These are phyloP conservation scores for Agraylea sexmaculata DNA, from an alignment of 1,140 invertebrate genomes.

Conservation along the genomic window DNA sequence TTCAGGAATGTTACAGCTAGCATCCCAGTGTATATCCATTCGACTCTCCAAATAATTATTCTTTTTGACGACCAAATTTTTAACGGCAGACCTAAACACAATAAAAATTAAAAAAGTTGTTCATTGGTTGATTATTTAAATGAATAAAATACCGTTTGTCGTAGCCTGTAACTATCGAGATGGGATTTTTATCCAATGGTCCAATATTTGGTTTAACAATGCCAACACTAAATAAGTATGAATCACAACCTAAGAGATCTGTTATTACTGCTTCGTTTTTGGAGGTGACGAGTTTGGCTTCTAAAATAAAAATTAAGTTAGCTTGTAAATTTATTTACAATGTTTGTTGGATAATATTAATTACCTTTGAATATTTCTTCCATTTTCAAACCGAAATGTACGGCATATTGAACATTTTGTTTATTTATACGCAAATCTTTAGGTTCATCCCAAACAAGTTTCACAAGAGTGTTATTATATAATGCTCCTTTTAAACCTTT, in stretches of 20 bases:
- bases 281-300: slow-evolving; percentile 41
- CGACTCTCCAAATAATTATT: slow-evolving; percentile 30
- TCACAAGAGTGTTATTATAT: slow-evolving; percentile 48
- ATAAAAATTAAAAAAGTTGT: slow-evolving; percentile 6
- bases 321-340: slow-evolving; percentile 6
- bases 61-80: slow-evolving; percentile 28
- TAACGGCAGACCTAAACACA: slow-evolving; percentile 31
- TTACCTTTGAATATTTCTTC: slow-evolving; percentile 39
- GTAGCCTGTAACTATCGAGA: slow-evolving; percentile 48
- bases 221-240: slow-evolving; percentile 61
- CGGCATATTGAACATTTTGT: slow-evolving; percentile 48
- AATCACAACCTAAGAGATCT: slow-evolving; percentile 57
- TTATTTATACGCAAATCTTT: slow-evolving; percentile 35
- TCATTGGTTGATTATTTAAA: slow-evolving; percentile 4
- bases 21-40: slow-evolving; percentile 44
- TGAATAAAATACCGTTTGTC: slow-evolving; percentile 34
- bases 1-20: slow-evolving; percentile 41
- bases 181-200: slow-evolving; percentile 41
- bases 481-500: slow-evolving; percentile 37
- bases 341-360: slow-evolving; percentile 5
- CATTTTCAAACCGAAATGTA: slow-evolving; percentile 46
- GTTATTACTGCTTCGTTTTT: slow-evolving; percentile 46
- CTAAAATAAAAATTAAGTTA: slow-evolving; percentile 28
- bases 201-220: slow-evolving; percentile 53
- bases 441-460: slow-evolving; percentile 51